Percentiles rank a stretch among this genome's conserved stretches.
These are phyloP conservation scores for Callospermophilus lateralis DNA, from an alignment of 2,113 vertebrate genomes.

Conservation along the genomic window DNA sequence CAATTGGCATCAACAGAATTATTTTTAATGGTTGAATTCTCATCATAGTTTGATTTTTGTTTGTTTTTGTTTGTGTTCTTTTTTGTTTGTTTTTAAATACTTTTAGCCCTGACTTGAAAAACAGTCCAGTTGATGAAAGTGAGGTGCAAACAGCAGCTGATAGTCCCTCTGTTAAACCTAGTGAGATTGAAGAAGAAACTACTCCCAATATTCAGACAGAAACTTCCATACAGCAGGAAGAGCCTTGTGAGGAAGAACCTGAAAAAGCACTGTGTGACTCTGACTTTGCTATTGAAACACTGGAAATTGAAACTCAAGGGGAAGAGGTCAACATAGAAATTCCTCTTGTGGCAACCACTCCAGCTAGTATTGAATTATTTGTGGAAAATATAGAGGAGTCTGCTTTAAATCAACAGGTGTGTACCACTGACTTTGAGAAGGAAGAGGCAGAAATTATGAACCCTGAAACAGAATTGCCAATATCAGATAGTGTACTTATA, in stretches of 20 bases:
- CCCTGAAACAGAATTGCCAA: not conserved
- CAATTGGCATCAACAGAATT: conserved; percentile 64
- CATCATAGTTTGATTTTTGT: conserved; percentile 87
- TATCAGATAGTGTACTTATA: not conserved
- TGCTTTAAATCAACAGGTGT: conserved; percentile 49
- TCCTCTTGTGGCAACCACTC: not conserved
- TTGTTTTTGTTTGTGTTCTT: conserved; percentile 83
- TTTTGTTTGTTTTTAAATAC: conserved; percentile 85
- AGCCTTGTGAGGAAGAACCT: conserved; percentile 39
- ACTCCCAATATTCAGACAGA: conserved; percentile 38
- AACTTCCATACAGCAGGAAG: conserved; percentile 38
- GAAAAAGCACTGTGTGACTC: conserved; percentile 58
- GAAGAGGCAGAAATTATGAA: conserved; percentile 56
- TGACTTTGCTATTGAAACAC: not conserved
- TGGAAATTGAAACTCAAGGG: not conserved
- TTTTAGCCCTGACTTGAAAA: conserved; percentile 87
- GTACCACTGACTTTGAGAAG: not conserved
- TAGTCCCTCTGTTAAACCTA: conserved; percentile 84
- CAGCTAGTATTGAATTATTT: not conserved
- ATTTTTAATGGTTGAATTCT: conserved; percentile 83
- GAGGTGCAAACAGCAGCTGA: conserved; percentile 81
- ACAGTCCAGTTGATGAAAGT: conserved; percentile 85
- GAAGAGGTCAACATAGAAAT: conserved; percentile 65
- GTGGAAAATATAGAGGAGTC: conserved; percentile 59
- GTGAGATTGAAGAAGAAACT: conserved; percentile 81